Percentiles rank a stretch among this genome's conserved stretches.
phyloP scores from a whole-genome alignment of 1,140 invertebrate genomes.

The Zaprionus ornatus region DNA sequence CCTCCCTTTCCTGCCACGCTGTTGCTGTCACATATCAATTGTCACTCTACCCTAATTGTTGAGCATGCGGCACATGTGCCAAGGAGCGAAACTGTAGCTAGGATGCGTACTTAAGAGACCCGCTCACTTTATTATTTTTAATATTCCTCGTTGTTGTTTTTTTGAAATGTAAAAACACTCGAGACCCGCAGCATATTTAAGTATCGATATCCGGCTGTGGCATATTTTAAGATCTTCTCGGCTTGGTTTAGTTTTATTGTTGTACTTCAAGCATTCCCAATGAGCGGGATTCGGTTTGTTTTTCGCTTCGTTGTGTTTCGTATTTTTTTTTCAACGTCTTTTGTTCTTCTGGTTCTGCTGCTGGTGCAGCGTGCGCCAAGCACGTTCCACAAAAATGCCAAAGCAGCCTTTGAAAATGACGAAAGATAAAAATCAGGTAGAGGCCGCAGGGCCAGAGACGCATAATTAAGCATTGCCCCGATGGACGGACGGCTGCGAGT shows the following conservation, averaged over 20 bases:
- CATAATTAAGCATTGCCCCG: constrained; percentile 74
- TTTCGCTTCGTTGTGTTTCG: constrained; percentile 16
- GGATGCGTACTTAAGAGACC: constrained; percentile 36
- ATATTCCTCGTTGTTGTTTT: constrained; percentile 34
- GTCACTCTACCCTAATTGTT: constrained; percentile 65
- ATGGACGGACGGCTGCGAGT: constrained; percentile 9
- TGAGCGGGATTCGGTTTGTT: constrained; percentile 27
- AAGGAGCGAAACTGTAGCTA: constrained; percentile 28
- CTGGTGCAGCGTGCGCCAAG: constrained; percentile 65
- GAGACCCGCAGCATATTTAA: constrained; percentile 48
- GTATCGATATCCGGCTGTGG: constrained; percentile 76
- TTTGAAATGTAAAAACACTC: constrained; percentile 29
- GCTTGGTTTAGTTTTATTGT: constrained; percentile 45
- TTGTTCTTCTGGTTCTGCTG: constrained; percentile 5
- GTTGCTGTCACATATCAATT: constrained; percentile 63
- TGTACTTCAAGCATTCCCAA: constrained; percentile 43
- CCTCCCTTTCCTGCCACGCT: not conserved
- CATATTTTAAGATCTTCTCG: constrained; percentile 51
- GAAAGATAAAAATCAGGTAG: constrained; percentile 79
- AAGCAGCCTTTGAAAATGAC: constrained; percentile 62
- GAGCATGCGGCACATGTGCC: constrained; percentile 56
- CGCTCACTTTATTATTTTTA: constrained; percentile 38
- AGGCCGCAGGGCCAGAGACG: constrained; percentile 42
- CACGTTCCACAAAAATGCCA: constrained; percentile 72
- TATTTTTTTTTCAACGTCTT: constrained; percentile 18